Evolutionary conservation across 2,888 invertebrate genomes (phyloP), one percentile per base, ranked within the genome.

Genomic region (Oscheius myriophilus): DNA sequence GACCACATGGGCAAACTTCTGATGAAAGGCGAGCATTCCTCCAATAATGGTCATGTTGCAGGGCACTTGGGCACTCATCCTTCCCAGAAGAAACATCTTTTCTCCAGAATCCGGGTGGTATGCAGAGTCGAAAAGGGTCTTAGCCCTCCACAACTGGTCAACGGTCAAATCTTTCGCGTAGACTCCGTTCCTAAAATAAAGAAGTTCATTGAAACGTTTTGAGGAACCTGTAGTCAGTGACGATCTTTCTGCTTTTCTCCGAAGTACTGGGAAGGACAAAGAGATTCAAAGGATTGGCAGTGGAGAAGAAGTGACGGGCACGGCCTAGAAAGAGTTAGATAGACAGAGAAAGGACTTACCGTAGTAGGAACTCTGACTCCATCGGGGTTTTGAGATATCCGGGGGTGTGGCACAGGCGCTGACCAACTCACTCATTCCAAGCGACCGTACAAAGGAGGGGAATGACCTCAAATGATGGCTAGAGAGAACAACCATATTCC

Each of bases 61-160:
- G 0, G 97, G 97, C n/a, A 78, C 78, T 88, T 96, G 97, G 1
- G 96, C 96, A 2, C 95, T 92, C 97, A 98, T 98, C 53, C 98
- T 90, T 0, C 98, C 97, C 67, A 96, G 89, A 6, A 93, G 87
- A 53, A 93, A 87, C 92, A 96, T 94, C 88, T 95, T 95, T 87
- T 97, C 96, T 1, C 95, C 95, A 0, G 96, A 96, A 87, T 98
- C 96, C 0, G 97, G 97, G 88, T 98, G 98, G 87, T 91, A 96
- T 0, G 97, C 97, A 42, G 96, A 97, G 89, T 98, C 97, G 89
- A 96, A 96, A 16, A 96, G 87, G 84, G 93, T 92, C 88, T 98
- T 98, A 12, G 92, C 92, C 45, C 89, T 88, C 95, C 96, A 97
- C 59, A 98, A 87, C 76, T 94, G 92, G 57, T 94, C 92, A 74